Percentiles rank a stretch among this genome's conserved stretches.
Evolutionary conservation across 2,113 vertebrate species (phyloP).

Genomic region (Lycocorax pyrrhopterus): DNA sequence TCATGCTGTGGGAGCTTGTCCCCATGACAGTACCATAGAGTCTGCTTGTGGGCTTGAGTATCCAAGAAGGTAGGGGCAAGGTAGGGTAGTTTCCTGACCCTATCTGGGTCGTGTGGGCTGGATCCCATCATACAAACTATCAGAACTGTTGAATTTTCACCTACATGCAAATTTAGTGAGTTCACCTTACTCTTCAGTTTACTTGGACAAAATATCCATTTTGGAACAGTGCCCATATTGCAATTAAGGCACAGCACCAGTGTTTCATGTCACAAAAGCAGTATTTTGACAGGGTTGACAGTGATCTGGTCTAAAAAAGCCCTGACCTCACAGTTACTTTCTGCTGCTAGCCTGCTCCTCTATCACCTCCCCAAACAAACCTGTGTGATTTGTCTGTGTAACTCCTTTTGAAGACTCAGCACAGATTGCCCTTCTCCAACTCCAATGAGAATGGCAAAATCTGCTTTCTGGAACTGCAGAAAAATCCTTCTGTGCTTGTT

Average conservation of each 20-base stretch:
- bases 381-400: not conserved
- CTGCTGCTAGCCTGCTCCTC: not conserved
- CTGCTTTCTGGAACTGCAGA: not conserved
- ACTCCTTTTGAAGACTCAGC: not conserved
- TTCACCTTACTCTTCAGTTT: not conserved
- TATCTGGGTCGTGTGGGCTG: rapidly evolving
- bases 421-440: rapidly evolving
- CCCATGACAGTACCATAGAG: not conserved
- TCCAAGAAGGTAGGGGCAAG: not conserved
- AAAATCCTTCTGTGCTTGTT: not conserved
- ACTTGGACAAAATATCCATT: not conserved
- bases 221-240: not conserved
- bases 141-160: not conserved
- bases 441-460: not conserved
- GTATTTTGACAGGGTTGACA: not conserved
- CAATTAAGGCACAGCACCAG: not conserved
- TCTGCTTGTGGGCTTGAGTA: not conserved
- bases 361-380: not conserved
- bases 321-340: not conserved
- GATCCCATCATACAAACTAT: not conserved
- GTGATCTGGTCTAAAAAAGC: not conserved
- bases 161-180: not conserved
- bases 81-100: not conserved
- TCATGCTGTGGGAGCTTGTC: not conserved
- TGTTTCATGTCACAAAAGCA: not conserved